phyloP scores from a whole-genome alignment of 2,888 invertebrate species.

The Falcaria lacertinaria region DNA sequence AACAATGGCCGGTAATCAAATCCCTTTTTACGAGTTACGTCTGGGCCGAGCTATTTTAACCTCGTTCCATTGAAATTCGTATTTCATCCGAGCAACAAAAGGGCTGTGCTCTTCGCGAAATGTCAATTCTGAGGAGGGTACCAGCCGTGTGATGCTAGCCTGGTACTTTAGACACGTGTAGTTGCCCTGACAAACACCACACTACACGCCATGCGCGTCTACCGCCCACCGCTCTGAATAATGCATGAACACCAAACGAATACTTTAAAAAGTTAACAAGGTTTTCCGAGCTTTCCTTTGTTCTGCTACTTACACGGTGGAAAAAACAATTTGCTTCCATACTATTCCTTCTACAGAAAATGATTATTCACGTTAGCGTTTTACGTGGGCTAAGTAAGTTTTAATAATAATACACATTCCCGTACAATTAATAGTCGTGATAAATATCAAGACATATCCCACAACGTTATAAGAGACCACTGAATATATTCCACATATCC shows the following conservation, averaged over 20 bases:
- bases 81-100: conserved; percentile 66
- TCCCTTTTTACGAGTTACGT: conserved; percentile 57
- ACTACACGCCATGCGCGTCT: conserved; percentile 22
- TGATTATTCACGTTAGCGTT: conserved; percentile 36
- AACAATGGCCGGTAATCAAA: conserved; percentile 69
- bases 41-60: conserved; percentile 63
- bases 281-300: conserved; percentile 73
- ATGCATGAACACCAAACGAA: conserved; percentile 67
- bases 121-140: conserved; percentile 71
- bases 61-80: conserved; percentile 72
- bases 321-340: conserved; percentile 63
- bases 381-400: too few relatives aligned
- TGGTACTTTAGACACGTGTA: conserved; percentile 42
- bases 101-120: conserved; percentile 64
- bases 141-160: conserved; percentile 39
- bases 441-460: conserved; percentile 2
- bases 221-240: conserved; percentile 59
- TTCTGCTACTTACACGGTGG: conserved; percentile 54
- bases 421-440: too few relatives aligned
- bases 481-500: too few relatives aligned
- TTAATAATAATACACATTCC: too few relatives aligned
- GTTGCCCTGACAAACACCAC: conserved; percentile 40
- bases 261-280: conserved; percentile 77
- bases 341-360: conserved; percentile 34
- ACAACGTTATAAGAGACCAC: too few relatives aligned